Conservation (phyloP, 2,797 vertebrate species). For the Amazonetta brasiliensis region DNA sequence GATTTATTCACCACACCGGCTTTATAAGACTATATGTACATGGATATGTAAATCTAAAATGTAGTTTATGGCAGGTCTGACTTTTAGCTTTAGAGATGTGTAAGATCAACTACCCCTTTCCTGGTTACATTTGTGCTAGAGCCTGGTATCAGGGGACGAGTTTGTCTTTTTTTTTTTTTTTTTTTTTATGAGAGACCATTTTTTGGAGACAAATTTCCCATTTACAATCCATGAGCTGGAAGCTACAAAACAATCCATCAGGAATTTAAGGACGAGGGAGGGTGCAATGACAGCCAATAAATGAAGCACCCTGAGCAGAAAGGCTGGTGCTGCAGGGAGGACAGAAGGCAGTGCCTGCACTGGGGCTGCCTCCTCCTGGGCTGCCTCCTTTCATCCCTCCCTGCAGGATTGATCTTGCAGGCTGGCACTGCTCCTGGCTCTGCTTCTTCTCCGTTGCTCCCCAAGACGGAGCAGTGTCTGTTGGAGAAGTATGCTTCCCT, state of each 20-base stretch:
- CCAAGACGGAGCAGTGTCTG: rapidly evolving
- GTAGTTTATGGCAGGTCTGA: neutral
- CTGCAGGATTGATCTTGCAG: rapidly evolving
- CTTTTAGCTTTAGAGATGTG: neutral
- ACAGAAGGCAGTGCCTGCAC: neutral
- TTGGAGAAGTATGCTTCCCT: neutral
- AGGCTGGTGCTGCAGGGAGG: neutral
- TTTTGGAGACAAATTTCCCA: neutral
- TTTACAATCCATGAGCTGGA: neutral
- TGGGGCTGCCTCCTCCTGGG: rapidly evolving
- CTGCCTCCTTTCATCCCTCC: neutral
- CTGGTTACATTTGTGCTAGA: neutral
- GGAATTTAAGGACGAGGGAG: neutral
- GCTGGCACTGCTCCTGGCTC: neutral
- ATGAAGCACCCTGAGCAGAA: neutral
- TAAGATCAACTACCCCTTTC: neutral
- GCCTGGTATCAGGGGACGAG: neutral
- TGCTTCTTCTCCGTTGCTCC: neutral
- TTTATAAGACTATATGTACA: neutral
- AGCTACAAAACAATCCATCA: neutral
- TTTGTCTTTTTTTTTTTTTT: neutral
- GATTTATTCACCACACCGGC: neutral
- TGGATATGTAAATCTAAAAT: neutral
- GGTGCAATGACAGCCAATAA: neutral
- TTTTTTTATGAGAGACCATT: neutral